Percentiles rank a stretch among this genome's conserved stretches.
Evolutionary conservation across 1,140 invertebrate species (phyloP).

Genomic region (Neodiprion pinetum): DNA sequence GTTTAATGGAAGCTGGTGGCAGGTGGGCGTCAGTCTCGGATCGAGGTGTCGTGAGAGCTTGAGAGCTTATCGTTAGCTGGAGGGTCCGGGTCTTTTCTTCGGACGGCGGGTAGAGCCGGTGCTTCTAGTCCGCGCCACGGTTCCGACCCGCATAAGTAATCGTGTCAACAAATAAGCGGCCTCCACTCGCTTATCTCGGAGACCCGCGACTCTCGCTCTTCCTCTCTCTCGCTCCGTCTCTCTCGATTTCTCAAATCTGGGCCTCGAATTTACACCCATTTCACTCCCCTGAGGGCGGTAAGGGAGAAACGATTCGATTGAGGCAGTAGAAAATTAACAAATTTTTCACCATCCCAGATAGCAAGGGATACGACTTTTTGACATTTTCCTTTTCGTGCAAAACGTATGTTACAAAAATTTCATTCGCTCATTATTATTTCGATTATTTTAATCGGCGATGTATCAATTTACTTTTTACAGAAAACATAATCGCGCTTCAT

Average conservation of each 20-base stretch:
- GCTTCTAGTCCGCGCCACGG: constrained; percentile 18
- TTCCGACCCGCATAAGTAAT: constrained; percentile 26
- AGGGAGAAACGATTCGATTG: not conserved
- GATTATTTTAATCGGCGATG: no score
- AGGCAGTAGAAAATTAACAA: not conserved
- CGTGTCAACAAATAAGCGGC: constrained; percentile 28
- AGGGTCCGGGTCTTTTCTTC: no score
- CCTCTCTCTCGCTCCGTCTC: not conserved
- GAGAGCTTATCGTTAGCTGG: no score
- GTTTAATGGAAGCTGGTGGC: no score
- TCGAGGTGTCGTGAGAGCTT: no score
- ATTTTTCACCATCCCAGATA: not conserved
- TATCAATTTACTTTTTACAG: no score
- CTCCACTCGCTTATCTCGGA: constrained; percentile 20
- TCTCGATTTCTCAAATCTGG: not conserved
- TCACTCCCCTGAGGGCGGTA: not conserved
- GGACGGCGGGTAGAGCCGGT: no score
- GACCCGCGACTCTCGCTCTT: constrained; percentile 8
- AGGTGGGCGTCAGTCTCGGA: no score
- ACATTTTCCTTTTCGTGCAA: not conserved
- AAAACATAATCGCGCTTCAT: no score
- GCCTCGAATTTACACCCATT: not conserved
- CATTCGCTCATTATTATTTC: no score
- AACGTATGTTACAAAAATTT: constrained; percentile 9
- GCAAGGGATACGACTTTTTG: no score